Base-by-base conservation (phyloP, 2,888 invertebrate species). In the Coenonympha arcania region DNA sequence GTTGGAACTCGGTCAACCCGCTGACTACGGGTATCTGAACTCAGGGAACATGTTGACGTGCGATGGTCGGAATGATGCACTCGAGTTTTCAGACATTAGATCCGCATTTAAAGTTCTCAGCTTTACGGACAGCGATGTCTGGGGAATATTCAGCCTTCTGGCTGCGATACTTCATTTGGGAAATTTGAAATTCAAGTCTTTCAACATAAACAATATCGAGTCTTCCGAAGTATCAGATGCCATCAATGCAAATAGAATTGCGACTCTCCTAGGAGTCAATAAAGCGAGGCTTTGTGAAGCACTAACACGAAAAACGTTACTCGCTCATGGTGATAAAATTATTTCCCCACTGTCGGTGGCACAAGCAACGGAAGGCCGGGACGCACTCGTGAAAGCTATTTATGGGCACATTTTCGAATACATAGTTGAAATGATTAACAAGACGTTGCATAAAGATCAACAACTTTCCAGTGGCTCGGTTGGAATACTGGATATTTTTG, bases 401-500 rank as follows among this genome's bases (percentile, higher is more conserved):
- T 98, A 98, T 71, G 96, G 96, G 0, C 91, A 93, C 57, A 89
- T 98, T 64, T 98, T 98, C 71, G 90, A 95, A 53, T 92, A 92
- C 83, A 93, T 98, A 48, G 95, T 98, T 0, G 90, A 92, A 13
- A 94, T 95, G 76, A 95, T 98, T 57, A 98, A 98, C 71, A 88
- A 89, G 59, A 94, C 96, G 4, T 92, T 98, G 53, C 90, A 89
- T 63, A 91, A 90, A 73, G 89, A 90, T 3, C 88, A 89, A 59
- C 78, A 86, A 22, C 75, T 88, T 0, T 84, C 82, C 1, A 89
- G 90, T 59, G 89, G 88, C 22, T 93, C 93, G 0, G 96, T 98
- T 54, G 98, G 98, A 0, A 94, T 98, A 1, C 85, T 98, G 55
- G 98, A 98, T 73, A 98, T 98, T 61, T 98, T 98, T 71, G 98